A percentile compares a stretch with the other conserved stretches of the same genome.
Conservation (phyloP, 2,797 vertebrate species). For the Hydrolagus colliei region DNA sequence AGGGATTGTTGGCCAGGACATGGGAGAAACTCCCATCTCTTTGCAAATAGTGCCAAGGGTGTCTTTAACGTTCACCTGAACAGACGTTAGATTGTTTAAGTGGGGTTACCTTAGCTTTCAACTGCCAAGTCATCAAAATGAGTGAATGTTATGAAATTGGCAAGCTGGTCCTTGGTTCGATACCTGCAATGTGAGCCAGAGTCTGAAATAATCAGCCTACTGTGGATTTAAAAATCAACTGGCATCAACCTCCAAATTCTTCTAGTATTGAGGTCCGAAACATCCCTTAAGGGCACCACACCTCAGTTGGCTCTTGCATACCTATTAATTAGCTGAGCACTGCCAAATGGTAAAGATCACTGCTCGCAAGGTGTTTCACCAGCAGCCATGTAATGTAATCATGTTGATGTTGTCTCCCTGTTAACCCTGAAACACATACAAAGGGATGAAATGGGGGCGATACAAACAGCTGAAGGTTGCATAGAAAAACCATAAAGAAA, state of each 20-base stretch:
- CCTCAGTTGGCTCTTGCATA: not conserved
- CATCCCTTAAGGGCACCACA: constrained; percentile 10
- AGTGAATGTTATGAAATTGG: not conserved
- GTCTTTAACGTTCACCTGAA: too few species aligned
- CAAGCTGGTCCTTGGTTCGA: not conserved
- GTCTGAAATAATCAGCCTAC: not conserved
- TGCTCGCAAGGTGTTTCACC: not conserved
- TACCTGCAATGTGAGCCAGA: not conserved
- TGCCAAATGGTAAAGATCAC: not conserved
- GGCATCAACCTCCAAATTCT: not conserved
- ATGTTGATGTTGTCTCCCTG: not conserved
- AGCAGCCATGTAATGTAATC: not conserved
- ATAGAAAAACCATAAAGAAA: too few species aligned
- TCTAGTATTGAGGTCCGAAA: not conserved
- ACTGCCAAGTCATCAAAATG: not conserved
- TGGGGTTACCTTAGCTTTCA: not conserved
- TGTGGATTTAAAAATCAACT: not conserved
- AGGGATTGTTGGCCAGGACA: too few species aligned
- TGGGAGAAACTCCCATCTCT: too few species aligned
- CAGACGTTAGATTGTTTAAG: too few species aligned
- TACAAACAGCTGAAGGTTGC: not conserved
- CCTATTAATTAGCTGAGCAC: not conserved
- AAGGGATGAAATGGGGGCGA: not conserved
- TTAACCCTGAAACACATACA: not conserved
- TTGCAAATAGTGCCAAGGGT: too few species aligned